These are phyloP conservation scores for Heterodera schachtii DNA, from an alignment of 1,140 invertebrate genomes.

Conservation along the genomic window DNA sequence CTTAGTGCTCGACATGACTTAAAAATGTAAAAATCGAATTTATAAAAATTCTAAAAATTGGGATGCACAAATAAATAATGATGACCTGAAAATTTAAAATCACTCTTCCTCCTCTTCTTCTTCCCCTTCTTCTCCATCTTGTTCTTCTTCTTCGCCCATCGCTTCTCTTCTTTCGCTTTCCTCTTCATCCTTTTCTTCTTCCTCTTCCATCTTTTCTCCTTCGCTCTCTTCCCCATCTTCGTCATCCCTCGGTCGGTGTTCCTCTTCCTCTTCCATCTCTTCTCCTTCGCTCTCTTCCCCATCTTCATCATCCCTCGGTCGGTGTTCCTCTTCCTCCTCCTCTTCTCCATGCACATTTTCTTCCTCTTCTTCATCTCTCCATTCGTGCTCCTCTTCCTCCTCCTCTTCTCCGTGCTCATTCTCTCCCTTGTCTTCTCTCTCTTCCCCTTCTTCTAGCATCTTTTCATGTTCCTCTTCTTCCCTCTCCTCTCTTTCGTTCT, in stretches of 20 bases:
- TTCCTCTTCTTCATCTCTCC: neutral
- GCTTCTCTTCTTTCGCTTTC: too few species aligned
- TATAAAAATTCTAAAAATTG: neutral
- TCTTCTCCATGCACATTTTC: neutral
- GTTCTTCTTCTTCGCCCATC: neutral
- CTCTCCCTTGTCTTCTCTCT: neutral
- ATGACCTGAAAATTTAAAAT: neutral
- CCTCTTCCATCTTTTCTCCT: neutral
- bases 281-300: neutral
- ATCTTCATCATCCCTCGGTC: neutral
- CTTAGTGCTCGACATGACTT: too few species aligned
- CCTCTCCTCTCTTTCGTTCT: neutral
- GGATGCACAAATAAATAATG: neutral
- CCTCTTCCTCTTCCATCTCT: too few species aligned
- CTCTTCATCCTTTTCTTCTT: neutral
- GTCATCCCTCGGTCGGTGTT: too few species aligned
- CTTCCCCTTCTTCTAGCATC: neutral
- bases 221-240: neutral
- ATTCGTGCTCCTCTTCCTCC: neutral
- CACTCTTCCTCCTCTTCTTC: neutral
- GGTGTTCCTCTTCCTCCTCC: neutral
- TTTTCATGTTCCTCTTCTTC: neutral
- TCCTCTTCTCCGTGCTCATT: too few species aligned
- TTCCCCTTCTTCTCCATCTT: neutral
- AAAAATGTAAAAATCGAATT: neutral